phyloP scores from a whole-genome alignment of 2,888 invertebrate genomes.

The Macrophya alboannulata region DNA sequence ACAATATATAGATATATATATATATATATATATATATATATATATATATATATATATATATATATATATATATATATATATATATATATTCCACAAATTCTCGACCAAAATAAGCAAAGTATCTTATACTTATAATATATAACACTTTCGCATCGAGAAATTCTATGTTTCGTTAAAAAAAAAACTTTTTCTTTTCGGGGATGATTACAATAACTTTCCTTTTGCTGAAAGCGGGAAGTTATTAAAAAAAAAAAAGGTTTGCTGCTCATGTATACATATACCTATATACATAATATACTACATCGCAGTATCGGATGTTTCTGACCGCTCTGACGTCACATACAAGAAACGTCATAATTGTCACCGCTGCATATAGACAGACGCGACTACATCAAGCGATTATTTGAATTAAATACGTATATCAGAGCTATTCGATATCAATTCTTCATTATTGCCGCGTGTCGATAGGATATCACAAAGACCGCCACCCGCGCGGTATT shows the following conservation, averaged over 20 bases:
- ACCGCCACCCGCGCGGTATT: background rate
- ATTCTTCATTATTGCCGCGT: background rate
- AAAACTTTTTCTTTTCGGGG: too few relatives aligned
- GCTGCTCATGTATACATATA: background rate
- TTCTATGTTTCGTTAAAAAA: background rate
- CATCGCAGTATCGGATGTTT: background rate
- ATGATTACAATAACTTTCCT: too few relatives aligned
- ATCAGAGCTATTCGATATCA: background rate
- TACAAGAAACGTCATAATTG: background rate
- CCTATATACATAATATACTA: too few relatives aligned
- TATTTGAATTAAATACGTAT: background rate
- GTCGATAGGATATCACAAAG: background rate
- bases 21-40: too few relatives aligned
- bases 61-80: too few relatives aligned
- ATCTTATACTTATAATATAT: too few relatives aligned
- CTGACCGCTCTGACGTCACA: background rate
- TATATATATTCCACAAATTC: too few relatives aligned
- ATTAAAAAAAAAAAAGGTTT: too few relatives aligned
- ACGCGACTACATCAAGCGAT: background rate
- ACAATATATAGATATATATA: too few relatives aligned
- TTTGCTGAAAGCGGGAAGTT: too few relatives aligned
- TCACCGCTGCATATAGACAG: background rate
- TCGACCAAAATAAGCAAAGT: too few relatives aligned
- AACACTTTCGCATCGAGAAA: background rate
- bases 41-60: too few relatives aligned